Percentiles rank a stretch among this genome's conserved stretches.
These are phyloP conservation scores for Delia radicum DNA, from an alignment of 1,140 invertebrate species.

Conservation along the genomic window DNA sequence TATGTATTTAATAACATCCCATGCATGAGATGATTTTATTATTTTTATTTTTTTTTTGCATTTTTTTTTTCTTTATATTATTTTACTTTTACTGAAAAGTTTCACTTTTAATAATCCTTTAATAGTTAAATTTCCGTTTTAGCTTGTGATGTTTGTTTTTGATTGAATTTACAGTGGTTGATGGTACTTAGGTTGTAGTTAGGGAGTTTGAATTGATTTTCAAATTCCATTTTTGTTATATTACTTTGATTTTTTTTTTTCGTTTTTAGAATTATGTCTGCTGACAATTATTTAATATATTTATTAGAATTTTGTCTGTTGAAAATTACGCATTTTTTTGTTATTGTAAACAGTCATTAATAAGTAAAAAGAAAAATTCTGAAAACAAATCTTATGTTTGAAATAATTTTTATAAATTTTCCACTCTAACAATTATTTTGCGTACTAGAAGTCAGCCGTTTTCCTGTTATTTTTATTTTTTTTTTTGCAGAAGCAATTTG, in stretches of 20 bases:
- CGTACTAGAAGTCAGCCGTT: too few species aligned
- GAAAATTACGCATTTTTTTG: too few species aligned
- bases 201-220: too few species aligned
- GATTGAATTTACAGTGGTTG: neutral
- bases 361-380: too few species aligned
- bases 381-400: too few species aligned
- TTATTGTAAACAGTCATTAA: too few species aligned
- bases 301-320: neutral
- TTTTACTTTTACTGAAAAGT: slow-evolving; percentile 21
- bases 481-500: too few species aligned
- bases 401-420: too few species aligned
- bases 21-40: slow-evolving; percentile 22
- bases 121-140: slow-evolving; percentile 24
- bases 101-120: slow-evolving; percentile 22
- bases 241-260: neutral
- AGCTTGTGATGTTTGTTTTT: neutral
- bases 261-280: neutral
- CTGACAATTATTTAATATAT: neutral
- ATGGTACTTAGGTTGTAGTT: too few species aligned
- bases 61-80: too few species aligned
- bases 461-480: too few species aligned
- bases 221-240: neutral
- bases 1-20: neutral
- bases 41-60: neutral
- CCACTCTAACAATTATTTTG: too few species aligned